These are phyloP conservation scores for Oncorhynchus clarkii DNA, from an alignment of 2,113 vertebrate genomes.

Conservation along the genomic window DNA sequence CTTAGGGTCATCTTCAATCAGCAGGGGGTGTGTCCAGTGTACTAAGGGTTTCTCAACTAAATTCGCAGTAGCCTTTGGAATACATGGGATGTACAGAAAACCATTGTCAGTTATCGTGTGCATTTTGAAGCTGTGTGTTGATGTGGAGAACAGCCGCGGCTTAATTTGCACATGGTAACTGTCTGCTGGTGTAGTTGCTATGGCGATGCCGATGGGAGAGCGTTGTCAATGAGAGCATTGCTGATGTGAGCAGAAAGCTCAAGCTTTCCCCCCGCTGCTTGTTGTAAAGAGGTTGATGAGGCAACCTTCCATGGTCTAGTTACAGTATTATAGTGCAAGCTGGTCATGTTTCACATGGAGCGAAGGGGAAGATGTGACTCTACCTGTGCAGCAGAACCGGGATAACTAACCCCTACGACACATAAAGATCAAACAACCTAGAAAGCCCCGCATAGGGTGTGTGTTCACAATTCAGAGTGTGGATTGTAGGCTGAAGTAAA, in stretches of 20 bases:
- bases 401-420: constrained; percentile 7
- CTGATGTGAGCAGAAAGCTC: background rate
- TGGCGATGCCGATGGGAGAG: background rate
- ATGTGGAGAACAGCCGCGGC: background rate
- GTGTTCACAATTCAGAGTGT: constrained; percentile 5
- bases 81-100: background rate
- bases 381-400: background rate
- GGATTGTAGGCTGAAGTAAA: constrained; percentile 18
- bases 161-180: constrained; percentile 21
- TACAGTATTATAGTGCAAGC: constrained; percentile 29
- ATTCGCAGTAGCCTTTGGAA: constrained; percentile 28
- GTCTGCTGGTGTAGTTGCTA: constrained; percentile 47
- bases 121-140: background rate
- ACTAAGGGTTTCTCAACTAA: constrained; percentile 10
- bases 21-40: constrained; percentile 12
- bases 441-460: constrained; percentile 12
- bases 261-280: background rate
- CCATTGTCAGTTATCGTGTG: constrained; percentile 26
- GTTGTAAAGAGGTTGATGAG: background rate
- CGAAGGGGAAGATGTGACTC: constrained; percentile 11
- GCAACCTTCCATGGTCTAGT: background rate
- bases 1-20: constrained; percentile 22
- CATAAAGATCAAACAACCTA: constrained; percentile 17
- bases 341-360: constrained; percentile 34
- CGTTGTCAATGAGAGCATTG: constrained; percentile 18